phyloP scores from a whole-genome alignment of 2,888 invertebrate species.

The Hemistola chrysoprasaria region DNA sequence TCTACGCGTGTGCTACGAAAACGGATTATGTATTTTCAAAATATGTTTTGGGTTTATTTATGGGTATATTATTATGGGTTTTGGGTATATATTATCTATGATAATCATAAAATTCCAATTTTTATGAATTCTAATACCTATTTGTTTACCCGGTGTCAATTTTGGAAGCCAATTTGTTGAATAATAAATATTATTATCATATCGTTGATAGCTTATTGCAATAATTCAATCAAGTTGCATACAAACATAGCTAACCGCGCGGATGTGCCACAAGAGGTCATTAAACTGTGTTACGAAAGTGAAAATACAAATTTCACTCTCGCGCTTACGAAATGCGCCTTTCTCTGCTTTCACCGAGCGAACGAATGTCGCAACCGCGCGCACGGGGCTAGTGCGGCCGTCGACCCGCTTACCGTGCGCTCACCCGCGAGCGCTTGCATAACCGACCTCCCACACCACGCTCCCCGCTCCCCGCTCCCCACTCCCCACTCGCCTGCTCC shows the following conservation, averaged over 20 bases:
- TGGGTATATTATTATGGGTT: too few species aligned
- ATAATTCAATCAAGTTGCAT: too few species aligned
- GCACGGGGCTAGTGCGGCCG: conserved; percentile 74
- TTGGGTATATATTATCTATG: too few species aligned
- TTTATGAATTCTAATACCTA: too few species aligned
- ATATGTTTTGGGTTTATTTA: too few species aligned
- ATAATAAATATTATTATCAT: too few species aligned
- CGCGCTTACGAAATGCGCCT: conserved; percentile 79
- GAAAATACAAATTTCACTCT: conserved; percentile 80
- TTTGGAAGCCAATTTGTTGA: too few species aligned
- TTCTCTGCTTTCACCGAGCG: conserved; percentile 78
- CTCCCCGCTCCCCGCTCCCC: conserved; percentile 29
- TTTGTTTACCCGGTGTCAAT: too few species aligned
- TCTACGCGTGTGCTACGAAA: conserved; percentile 14
- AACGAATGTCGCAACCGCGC: conserved; percentile 59
- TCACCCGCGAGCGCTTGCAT: conserved; percentile 83
- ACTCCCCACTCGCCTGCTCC: conserved; percentile 28
- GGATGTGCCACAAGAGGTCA: conserved; percentile 39
- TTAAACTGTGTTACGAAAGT: conserved; percentile 74
- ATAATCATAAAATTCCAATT: too few species aligned
- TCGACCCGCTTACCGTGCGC: conserved; percentile 86
- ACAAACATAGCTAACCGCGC: background rate
- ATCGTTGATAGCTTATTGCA: too few species aligned
- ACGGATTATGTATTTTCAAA: too few species aligned
- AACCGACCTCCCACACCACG: conserved; percentile 53